phyloP scores from a whole-genome alignment of 2,888 invertebrate species.

The Trachelus stipa region DNA sequence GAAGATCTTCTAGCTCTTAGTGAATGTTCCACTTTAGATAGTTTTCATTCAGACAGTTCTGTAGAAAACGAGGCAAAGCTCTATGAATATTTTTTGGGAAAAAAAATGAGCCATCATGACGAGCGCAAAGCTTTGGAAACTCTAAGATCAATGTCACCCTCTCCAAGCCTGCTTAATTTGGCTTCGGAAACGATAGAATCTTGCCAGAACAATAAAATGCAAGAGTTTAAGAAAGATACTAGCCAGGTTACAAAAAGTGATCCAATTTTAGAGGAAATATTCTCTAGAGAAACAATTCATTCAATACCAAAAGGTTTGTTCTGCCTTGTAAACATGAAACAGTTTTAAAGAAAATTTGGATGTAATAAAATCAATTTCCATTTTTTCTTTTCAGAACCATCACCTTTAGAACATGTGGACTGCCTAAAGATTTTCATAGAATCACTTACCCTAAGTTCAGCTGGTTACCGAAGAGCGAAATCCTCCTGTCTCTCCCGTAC shows the following conservation, averaged over 20 bases:
- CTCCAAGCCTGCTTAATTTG: conserved; percentile 52
- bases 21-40: conserved; percentile 40
- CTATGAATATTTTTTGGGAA: conserved; percentile 56
- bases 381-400: conserved; percentile 30
- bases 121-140: conserved; percentile 65
- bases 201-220: conserved; percentile 25
- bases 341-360: background rate
- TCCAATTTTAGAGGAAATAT: background rate
- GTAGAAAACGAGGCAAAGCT: conserved; percentile 42
- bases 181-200: conserved; percentile 39
- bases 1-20: conserved; percentile 44
- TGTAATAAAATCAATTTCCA: background rate
- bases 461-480: conserved; percentile 65
- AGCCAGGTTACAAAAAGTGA: background rate
- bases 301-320: conserved; percentile 17
- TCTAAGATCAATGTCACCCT: conserved; percentile 63
- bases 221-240: background rate
- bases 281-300: background rate
- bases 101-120: conserved; percentile 62
- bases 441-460: conserved; percentile 64
- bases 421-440: conserved; percentile 66
- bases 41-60: conserved; percentile 26
- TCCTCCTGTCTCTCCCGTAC: conserved; percentile 52
- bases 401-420: conserved; percentile 58
- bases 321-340: background rate